phyloP scores from a whole-genome alignment of 1,140 invertebrate species.

The Hylyphantes graminicola region DNA sequence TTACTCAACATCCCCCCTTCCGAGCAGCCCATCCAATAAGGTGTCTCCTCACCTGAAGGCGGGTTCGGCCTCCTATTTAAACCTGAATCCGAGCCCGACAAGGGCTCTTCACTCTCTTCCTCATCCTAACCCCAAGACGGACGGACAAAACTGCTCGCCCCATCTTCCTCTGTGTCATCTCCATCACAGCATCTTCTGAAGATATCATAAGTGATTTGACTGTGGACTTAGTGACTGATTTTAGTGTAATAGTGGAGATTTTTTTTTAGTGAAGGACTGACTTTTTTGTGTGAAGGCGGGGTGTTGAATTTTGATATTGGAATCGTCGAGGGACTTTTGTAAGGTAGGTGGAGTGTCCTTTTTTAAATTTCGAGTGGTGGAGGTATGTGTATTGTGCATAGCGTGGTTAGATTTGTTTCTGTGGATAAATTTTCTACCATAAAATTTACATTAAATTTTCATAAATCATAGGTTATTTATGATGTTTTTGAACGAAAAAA shows the following conservation, averaged over 20 bases:
- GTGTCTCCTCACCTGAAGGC: conserved; percentile 36
- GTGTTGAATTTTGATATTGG: no score
- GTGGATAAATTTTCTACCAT: no score
- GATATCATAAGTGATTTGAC: background rate
- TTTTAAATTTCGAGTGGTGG: no score
- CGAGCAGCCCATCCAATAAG: conserved; percentile 30
- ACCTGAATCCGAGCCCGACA: conserved; percentile 38
- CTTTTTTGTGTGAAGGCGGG: no score
- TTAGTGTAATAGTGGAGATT: background rate
- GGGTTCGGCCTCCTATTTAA: conserved; percentile 47
- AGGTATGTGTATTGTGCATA: no score
- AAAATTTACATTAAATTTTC: no score
- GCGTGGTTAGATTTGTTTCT: no score
- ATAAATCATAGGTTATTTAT: no score
- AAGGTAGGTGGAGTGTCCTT: no score
- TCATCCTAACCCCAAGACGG: background rate
- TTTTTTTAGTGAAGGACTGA: no score
- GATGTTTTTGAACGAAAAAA: no score
- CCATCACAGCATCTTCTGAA: background rate
- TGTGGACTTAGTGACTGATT: background rate
- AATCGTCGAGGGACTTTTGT: no score
- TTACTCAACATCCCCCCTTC: conserved; percentile 1
- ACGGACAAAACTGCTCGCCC: conserved; percentile 9
- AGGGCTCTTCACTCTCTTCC: conserved; percentile 13
- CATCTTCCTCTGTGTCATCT: background rate